These are phyloP conservation scores for Marasmarcha lunaedactyla DNA, from an alignment of 2,888 invertebrate species.

Conservation along the genomic window DNA sequence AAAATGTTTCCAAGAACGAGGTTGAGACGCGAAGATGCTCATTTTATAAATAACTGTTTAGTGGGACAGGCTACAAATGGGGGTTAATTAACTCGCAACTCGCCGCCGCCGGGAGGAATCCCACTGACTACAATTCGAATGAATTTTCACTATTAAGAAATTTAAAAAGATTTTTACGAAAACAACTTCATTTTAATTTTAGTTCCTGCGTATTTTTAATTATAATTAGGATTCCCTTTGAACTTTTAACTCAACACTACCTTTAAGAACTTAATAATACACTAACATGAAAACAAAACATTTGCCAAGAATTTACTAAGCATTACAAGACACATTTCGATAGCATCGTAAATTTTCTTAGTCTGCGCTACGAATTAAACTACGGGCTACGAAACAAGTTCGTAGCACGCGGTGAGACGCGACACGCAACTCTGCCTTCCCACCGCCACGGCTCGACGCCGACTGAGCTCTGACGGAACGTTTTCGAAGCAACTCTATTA, in stretches of 20 bases:
- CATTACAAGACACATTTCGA: too few relatives aligned
- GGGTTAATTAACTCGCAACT: conserved; percentile 66
- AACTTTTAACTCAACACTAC: too few relatives aligned
- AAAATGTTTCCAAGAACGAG: too few relatives aligned
- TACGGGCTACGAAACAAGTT: conserved; percentile 54
- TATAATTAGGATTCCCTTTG: too few relatives aligned
- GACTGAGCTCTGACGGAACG: conserved; percentile 36
- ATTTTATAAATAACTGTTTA: conserved; percentile 56
- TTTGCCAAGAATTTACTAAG: conserved; percentile 22
- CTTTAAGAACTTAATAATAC: too few relatives aligned
- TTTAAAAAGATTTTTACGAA: too few relatives aligned
- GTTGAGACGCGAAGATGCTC: too few relatives aligned
- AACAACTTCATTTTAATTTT: too few relatives aligned
- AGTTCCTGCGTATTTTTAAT: too few relatives aligned
- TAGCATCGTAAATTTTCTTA: too few relatives aligned
- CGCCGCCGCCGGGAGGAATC: conserved; percentile 49
- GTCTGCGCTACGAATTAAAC: too few relatives aligned
- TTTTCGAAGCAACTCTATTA: conserved; percentile 5
- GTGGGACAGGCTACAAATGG: conserved; percentile 61
- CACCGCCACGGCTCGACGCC: conserved; percentile 46
- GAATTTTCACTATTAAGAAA: conserved; percentile 44
- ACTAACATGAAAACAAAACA: too few relatives aligned
- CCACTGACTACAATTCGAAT: conserved; percentile 51
- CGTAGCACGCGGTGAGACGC: conserved; percentile 20
- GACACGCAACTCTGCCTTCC: conserved; percentile 27